These are phyloP conservation scores for Dryadula phaetusa DNA, from an alignment of 2,888 invertebrate species.

Conservation along the genomic window DNA sequence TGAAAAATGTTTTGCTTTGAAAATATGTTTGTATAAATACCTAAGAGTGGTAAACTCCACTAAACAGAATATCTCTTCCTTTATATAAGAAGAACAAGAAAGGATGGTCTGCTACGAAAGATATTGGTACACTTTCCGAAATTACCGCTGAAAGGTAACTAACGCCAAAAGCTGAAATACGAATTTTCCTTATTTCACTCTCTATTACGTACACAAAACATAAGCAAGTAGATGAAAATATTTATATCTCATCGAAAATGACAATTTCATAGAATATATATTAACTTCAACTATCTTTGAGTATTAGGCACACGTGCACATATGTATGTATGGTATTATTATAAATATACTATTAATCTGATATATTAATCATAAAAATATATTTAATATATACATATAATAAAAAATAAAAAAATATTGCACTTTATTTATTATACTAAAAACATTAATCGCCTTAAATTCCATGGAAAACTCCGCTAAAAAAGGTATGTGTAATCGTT, in stretches of 20 bases:
- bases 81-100: constrained; percentile 55
- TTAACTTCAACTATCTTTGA: too few species aligned
- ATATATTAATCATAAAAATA: not conserved
- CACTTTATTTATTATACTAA: not conserved
- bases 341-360: not conserved
- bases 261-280: too few species aligned
- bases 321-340: not conserved
- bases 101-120: constrained; percentile 61
- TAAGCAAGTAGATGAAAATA: not conserved
- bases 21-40: constrained; percentile 28
- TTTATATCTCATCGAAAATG: constrained; percentile 1
- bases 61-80: constrained; percentile 52
- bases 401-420: not conserved
- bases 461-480: constrained; percentile 18
- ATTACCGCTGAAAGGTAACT: constrained; percentile 4
- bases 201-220: not conserved
- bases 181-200: not conserved
- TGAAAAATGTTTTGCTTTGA: too few species aligned
- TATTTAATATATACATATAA: not conserved
- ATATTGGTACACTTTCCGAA: not conserved
- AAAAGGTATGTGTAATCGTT: not conserved
- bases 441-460: not conserved
- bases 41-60: constrained; percentile 56
- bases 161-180: constrained; percentile 38
- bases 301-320: not conserved